Percentiles rank a stretch among this genome's conserved stretches.
These are phyloP conservation scores for Luscinia luscinia DNA, from an alignment of 2,797 vertebrate species.

Conservation along the genomic window DNA sequence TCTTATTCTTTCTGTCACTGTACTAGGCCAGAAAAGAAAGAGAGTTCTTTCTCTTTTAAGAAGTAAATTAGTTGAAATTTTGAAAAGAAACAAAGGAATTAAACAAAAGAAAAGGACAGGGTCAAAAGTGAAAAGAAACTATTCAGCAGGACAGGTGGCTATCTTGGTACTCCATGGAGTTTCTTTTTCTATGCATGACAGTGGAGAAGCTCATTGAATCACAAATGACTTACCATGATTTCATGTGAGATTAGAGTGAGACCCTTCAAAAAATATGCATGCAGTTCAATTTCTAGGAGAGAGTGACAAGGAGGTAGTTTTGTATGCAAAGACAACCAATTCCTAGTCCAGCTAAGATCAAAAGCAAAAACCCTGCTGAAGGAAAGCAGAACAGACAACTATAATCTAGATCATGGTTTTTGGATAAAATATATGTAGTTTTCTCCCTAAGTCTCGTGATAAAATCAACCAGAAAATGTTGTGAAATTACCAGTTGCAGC, in stretches of 20 bases:
- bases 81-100: background rate
- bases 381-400: background rate
- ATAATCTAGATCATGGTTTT: background rate
- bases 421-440: background rate
- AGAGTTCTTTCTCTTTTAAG: background rate
- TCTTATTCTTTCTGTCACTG: background rate
- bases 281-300: background rate
- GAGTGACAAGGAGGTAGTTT: background rate
- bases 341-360: background rate
- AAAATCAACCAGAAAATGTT: slow-evolving; percentile 28
- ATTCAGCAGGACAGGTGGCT: background rate
- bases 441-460: background rate
- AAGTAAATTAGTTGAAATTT: background rate
- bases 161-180: background rate
- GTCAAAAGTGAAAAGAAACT: background rate
- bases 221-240: background rate
- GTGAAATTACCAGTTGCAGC: slow-evolving; percentile 3
- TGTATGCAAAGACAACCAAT: background rate
- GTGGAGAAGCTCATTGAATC: background rate
- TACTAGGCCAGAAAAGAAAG: background rate
- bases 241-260: background rate
- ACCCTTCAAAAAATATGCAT: background rate
- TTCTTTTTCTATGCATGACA: background rate
- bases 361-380: background rate
- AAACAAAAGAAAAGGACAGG: background rate